phyloP scores from a whole-genome alignment of 2,888 invertebrate species.

The Pseudococcus jackbeardsleyi region DNA sequence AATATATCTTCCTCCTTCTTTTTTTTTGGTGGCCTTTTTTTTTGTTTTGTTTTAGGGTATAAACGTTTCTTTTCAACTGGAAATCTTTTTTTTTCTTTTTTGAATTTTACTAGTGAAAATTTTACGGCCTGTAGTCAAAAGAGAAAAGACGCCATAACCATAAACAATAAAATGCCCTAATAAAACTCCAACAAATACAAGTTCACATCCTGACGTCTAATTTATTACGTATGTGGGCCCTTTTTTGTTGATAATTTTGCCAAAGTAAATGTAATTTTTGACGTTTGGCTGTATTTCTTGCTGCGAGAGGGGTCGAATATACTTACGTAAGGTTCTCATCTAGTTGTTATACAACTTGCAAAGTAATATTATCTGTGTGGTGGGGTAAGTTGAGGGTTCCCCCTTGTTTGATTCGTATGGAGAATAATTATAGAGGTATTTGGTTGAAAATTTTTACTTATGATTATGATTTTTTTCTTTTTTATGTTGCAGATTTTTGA shows the following conservation, averaged over 20 bases:
- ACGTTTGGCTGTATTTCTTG: not conserved
- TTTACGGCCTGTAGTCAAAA: conserved; percentile 38
- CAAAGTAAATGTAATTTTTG: conserved; percentile 34
- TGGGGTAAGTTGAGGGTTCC: too few relatives aligned
- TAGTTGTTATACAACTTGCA: not conserved
- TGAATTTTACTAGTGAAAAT: conserved; percentile 46
- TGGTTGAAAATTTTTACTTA: too few relatives aligned
- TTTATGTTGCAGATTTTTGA: too few relatives aligned
- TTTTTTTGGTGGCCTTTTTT: not conserved
- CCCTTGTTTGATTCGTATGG: too few relatives aligned
- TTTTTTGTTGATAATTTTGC: conserved; percentile 28
- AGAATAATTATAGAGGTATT: too few relatives aligned
- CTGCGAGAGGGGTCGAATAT: not conserved
- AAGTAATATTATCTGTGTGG: not conserved
- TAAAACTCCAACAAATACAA: conserved; percentile 49
- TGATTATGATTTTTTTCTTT: too few relatives aligned
- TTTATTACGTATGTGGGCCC: not conserved
- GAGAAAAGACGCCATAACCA: conserved; percentile 44
- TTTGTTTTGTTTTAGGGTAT: conserved; percentile 27
- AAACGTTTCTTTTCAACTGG: conserved; percentile 52
- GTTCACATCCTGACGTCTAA: conserved; percentile 10
- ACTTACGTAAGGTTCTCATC: not conserved
- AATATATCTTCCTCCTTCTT: conserved; percentile 3
- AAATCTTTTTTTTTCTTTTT: conserved; percentile 23
- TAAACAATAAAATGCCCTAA: conserved; percentile 45